A percentile compares a stretch with the other conserved stretches of the same genome.
These are phyloP conservation scores for Haemorhous mexicanus DNA, from an alignment of 2,113 vertebrate species.

Conservation along the genomic window DNA sequence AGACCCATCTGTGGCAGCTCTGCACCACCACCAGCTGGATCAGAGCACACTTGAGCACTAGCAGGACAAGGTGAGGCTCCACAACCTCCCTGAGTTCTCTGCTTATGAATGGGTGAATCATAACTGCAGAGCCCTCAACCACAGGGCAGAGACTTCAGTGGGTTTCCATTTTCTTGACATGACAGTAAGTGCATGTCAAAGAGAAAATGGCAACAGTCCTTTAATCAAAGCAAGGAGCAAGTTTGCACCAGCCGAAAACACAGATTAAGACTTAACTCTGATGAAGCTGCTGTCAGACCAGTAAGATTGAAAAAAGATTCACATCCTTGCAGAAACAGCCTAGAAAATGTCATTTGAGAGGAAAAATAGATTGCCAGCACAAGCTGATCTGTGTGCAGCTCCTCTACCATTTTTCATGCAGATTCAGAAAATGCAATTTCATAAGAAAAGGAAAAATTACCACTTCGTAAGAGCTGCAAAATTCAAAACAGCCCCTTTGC, in stretches of 20 bases:
- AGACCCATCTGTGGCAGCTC: background rate
- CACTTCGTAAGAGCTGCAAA: background rate
- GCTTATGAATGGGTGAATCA: background rate
- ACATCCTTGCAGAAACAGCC: constrained; percentile 15
- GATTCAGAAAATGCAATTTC: constrained; percentile 33
- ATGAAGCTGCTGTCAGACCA: constrained; percentile 37
- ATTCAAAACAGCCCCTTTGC: constrained; percentile 1
- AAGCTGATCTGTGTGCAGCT: background rate
- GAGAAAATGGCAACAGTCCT: constrained; percentile 4
- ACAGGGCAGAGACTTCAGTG: background rate
- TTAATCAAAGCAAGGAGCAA: constrained; percentile 20
- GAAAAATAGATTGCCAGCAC: constrained; percentile 29
- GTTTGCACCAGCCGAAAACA: background rate
- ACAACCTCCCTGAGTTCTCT: fast-evolving
- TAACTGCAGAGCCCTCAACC: background rate
- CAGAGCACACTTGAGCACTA: background rate
- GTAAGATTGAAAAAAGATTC: constrained; percentile 44
- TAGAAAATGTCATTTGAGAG: constrained; percentile 28
- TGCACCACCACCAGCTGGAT: background rate
- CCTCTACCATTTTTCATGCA: constrained; percentile 44
- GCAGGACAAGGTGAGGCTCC: fast-evolving
- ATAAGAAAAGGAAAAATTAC: constrained; percentile 25
- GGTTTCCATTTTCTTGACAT: background rate
- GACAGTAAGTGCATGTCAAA: background rate
- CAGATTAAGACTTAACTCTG: constrained; percentile 18